Evolutionary conservation across 64 coral and sea anemone species (phyloP), one percentile per base, ranked within the genome.

Genomic region (Actinia tenebrosa): DNA sequence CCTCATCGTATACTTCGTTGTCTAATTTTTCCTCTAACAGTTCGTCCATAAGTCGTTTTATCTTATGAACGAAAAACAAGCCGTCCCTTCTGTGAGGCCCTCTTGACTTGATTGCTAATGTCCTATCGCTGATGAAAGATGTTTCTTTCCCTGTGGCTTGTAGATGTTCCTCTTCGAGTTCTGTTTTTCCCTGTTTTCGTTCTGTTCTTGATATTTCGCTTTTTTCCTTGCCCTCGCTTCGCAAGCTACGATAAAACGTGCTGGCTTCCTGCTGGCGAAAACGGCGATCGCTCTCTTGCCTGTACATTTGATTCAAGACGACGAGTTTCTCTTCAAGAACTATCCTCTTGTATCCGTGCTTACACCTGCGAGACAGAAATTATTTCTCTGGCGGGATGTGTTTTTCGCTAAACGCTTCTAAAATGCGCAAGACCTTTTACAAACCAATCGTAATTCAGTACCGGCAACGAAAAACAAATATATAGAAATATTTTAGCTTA

Each of bases 31-130:
- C 54, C 11, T 92, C 20, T 3, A 92, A 60, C 54, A 92, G 80
- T 71, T 87, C 85, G 19, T 92, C 90, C 85, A 92, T 87, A 18
- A 92, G 86, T 20, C 54, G 37, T 52, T 92, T 87, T 44, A 92
- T 92, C 42, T 87, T 58, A 20, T 92, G 78, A 7, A 17, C 45
- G 30, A 82, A 75, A 58, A 92, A 92, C n/a, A 87, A 61, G 46
- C 50, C 53, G 3, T 83, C 23, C 78, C 26, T 86, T 0, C 14
- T 81, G 45, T 18, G 19, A 50, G 79, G 17, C 2, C 17, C 79
- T 20, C 46, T 81, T 52, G 79, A 81, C 19, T 81, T 18, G 43
- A 45, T 20, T 37, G 44, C 44, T 45, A 53, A 81, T 50, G 45
- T 45, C 22, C 79, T n/a, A 18, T 45, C 44, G 22, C 46, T 81